These are phyloP conservation scores for Epsilonema sp. DNA, from an alignment of 2,888 invertebrate genomes.

Conservation along the genomic window DNA sequence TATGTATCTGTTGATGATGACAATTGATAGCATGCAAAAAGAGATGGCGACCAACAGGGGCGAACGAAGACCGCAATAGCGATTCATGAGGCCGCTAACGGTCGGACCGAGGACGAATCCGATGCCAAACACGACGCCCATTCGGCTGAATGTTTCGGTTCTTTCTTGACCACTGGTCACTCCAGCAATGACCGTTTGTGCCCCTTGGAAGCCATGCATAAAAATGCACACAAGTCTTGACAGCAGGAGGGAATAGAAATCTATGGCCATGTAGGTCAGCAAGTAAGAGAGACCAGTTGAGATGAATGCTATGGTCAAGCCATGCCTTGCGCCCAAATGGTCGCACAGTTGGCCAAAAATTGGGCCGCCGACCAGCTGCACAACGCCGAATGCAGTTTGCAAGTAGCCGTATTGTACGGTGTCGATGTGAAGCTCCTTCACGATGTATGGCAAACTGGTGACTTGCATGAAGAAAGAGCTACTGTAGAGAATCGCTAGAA, in stretches of 20 bases:
- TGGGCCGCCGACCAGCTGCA: conserved; percentile 19
- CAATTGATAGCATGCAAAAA: too few species aligned
- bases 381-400: conserved; percentile 17
- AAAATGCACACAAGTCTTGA: conserved; percentile 16
- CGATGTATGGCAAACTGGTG: conserved; percentile 13
- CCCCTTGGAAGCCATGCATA: conserved; percentile 20
- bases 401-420: conserved; percentile 12
- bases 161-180: conserved; percentile 17
- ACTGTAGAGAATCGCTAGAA: conserved; percentile 17
- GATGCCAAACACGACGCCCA: conserved; percentile 18
- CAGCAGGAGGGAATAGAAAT: conserved; percentile 12
- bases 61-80: not conserved
- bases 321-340: conserved; percentile 14
- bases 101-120: conserved; percentile 14
- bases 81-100: not conserved
- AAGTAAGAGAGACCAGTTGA: not conserved
- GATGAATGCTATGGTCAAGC: conserved; percentile 1
- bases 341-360: conserved; percentile 16
- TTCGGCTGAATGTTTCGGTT: conserved; percentile 17
- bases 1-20: too few species aligned
- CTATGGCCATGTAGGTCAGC: not conserved
- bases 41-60: not conserved
- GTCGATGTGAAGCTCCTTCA: conserved; percentile 10
- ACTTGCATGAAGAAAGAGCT: conserved; percentile 17
- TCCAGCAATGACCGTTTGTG: conserved; percentile 18